Evolutionary conservation across 2,888 invertebrate genomes (phyloP), one percentile per base, ranked within the genome.

Genomic region (Venusia cambrica): DNA sequence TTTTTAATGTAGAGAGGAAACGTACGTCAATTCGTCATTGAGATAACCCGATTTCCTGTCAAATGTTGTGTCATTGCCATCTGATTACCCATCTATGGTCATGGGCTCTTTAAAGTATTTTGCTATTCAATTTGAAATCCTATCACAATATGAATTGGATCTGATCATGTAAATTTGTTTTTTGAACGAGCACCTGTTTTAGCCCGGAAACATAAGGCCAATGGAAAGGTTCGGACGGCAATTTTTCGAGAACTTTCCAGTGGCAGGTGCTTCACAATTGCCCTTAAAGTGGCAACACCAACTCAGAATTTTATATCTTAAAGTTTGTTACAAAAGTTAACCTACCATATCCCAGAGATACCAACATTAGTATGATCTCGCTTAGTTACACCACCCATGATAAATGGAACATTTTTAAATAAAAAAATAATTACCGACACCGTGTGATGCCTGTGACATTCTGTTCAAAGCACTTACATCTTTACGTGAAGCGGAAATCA

Each of bases 41-140:
- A 72, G 77, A 80, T 80, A 78, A 75, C 73, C 70, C 65, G 54
- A 64, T 71, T 75, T 80, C 81, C 78, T 69, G 75, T 70, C 57
- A 54, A 68, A 66, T 54, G 58, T 60, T 45, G 38, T 46, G 46
- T 35, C 41, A 41, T 34, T 44, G 38, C 13, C 33, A 24, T 18
- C 20, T 18, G 28, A 35, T 38, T 36, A 31, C 18, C 15, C 20
- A 38, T n/a, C 16, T n/a, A n/a, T n/a, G 27, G 27, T 36, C 40
- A 27, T 22, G 35, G 26, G 17, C 38, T 19, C 30, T 10, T 15
- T 14, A 27, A 19, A 20, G 18, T 2, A 40, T 11, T n/a, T 14
- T 7, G n/a, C 1, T 9, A 26, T 29, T 29, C 37, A 18, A 34
- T 30, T 43, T n/a, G 4, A 27, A 19, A 7, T 28, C 28, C 21